Percentiles rank a stretch among this genome's conserved stretches.
Conservation (phyloP, 2,113 vertebrate genomes). For the Hippopotamus amphibius region DNA sequence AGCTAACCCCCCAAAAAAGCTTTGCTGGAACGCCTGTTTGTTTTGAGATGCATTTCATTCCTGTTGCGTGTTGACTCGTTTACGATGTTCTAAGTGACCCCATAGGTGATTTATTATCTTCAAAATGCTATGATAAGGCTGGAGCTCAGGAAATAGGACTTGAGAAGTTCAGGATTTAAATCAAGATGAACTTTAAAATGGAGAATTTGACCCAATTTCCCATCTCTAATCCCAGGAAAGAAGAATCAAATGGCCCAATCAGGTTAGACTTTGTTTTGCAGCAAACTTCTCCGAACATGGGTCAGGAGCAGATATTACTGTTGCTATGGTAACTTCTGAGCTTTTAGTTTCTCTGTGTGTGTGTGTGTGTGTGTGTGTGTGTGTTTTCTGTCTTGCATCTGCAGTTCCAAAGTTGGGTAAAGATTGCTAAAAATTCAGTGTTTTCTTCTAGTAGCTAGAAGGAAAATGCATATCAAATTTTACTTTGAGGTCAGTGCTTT, state of each 20-base stretch:
- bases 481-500: slow-evolving; percentile 80
- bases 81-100: slow-evolving; percentile 40
- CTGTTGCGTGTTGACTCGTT: slow-evolving; percentile 15
- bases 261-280: slow-evolving; percentile 68
- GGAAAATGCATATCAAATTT: slow-evolving; percentile 81
- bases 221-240: slow-evolving; percentile 66
- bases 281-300: slow-evolving; percentile 60
- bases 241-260: slow-evolving; percentile 35
- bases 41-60: slow-evolving; percentile 34
- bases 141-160: slow-evolving; percentile 62
- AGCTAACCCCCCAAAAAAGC: neutral
- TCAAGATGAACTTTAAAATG: slow-evolving; percentile 81
- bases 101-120: slow-evolving; percentile 57
- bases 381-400: slow-evolving; percentile 71
- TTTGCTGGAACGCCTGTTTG: neutral
- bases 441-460: slow-evolving; percentile 79
- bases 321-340: slow-evolving; percentile 72
- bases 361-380: slow-evolving; percentile 28
- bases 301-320: slow-evolving; percentile 68
- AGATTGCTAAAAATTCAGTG: slow-evolving; percentile 74
- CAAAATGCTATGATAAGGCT: neutral
- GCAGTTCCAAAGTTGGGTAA: slow-evolving; percentile 67
- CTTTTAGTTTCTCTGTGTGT: slow-evolving; percentile 34
- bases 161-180: slow-evolving; percentile 71
- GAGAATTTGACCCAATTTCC: slow-evolving; percentile 65